A percentile compares a stretch with the other conserved stretches of the same genome.
Evolutionary conservation across 2,888 invertebrate species (phyloP).

Genomic region (Phania funesta): DNA sequence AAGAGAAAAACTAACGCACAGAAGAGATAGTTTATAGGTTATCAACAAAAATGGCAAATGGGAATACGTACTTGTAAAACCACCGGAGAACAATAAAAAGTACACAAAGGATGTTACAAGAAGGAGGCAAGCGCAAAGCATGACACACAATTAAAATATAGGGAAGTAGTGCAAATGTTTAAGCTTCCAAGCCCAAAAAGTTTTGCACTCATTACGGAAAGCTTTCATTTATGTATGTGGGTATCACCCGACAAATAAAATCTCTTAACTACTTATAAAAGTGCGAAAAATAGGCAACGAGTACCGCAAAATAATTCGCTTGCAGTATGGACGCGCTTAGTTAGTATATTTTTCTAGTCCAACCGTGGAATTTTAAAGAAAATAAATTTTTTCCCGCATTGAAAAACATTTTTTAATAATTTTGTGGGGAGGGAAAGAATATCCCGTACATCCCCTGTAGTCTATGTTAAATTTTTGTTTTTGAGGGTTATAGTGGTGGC

Average conservation of each 20-base stretch:
- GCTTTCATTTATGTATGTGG: not conserved
- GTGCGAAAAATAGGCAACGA: not conserved
- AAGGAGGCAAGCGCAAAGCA: conserved; percentile 39
- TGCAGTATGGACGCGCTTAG: too few relatives aligned
- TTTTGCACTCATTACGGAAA: conserved; percentile 12
- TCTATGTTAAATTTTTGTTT: too few relatives aligned
- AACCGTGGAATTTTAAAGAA: too few relatives aligned
- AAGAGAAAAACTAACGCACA: not conserved
- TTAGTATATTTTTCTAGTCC: too few relatives aligned
- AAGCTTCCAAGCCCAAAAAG: conserved; percentile 45
- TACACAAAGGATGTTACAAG: conserved; percentile 19
- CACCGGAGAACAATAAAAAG: conserved; percentile 4
- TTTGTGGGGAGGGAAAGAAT: too few relatives aligned
- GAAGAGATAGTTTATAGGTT: conserved; percentile 40
- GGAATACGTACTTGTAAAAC: conserved; percentile 11
- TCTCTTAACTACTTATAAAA: not conserved
- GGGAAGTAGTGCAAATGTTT: conserved; percentile 64
- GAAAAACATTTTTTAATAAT: too few relatives aligned
- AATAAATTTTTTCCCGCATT: too few relatives aligned
- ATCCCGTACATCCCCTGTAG: too few relatives aligned
- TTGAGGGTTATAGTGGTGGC: too few relatives aligned
- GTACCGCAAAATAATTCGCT: too few relatives aligned
- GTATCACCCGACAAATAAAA: too few relatives aligned
- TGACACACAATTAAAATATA: conserved; percentile 60
- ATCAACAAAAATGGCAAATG: conserved; percentile 46